A percentile compares a stretch with the other conserved stretches of the same genome.
These are phyloP conservation scores for Bubo scandiacus DNA, from an alignment of 2,113 vertebrate species.

Conservation along the genomic window DNA sequence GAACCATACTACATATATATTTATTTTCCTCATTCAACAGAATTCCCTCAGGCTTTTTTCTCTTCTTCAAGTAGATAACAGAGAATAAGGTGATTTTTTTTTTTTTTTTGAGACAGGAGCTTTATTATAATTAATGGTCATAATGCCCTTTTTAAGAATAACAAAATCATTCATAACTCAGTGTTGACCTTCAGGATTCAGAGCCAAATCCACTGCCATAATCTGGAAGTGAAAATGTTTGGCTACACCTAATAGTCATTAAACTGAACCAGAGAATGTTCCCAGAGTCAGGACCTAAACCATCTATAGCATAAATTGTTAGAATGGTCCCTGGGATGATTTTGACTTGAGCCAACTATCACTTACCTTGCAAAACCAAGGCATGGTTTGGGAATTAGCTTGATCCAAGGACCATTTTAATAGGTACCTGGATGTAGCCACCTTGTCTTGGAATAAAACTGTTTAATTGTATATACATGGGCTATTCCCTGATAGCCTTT, in stretches of 20 bases:
- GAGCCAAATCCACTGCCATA: background rate
- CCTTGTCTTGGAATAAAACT: background rate
- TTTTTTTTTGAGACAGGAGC: background rate
- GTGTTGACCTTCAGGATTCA: background rate
- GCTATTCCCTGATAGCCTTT: background rate
- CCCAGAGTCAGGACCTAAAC: background rate
- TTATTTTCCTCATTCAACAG: background rate
- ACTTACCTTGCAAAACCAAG: background rate
- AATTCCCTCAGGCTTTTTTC: background rate
- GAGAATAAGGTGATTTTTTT: background rate
- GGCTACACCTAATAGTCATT: background rate
- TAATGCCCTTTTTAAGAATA: background rate
- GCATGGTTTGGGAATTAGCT: background rate
- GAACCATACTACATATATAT: accelerated
- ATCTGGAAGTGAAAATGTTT: background rate
- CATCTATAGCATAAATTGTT: background rate
- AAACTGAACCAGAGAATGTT: background rate
- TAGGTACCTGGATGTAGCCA: background rate
- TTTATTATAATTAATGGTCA: background rate
- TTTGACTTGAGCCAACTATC: background rate
- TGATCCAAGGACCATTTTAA: background rate
- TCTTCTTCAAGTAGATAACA: background rate
- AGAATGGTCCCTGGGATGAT: background rate
- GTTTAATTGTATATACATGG: background rate
- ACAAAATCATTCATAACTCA: background rate